Base-by-base conservation (phyloP, 2,888 invertebrate species). In the Molorchus minor region DNA sequence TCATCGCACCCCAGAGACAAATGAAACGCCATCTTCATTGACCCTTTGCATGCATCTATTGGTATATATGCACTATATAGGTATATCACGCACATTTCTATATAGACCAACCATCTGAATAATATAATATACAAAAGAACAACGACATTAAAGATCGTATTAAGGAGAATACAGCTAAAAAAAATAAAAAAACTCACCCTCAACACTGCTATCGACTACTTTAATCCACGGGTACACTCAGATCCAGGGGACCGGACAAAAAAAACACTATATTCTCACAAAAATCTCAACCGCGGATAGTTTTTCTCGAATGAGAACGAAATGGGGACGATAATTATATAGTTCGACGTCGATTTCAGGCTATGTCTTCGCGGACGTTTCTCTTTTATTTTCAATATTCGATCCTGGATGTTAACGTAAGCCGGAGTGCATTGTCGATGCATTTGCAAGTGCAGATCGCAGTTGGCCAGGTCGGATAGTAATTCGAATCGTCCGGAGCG, bases 391-490 rank as follows among this genome's bases (percentile, higher is more conserved):
- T 38, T 3, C 19, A n/a, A n/a, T n/a, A n/a, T 36, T 12, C 3
- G 5, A 8, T 40, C 16, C 8, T 19, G 19, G 44, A 49, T 33
- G 40, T 35, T 5, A 54, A 62, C 57, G 45, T 45, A 51, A n/a
- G n/a, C 56, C 33, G 52, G 36, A 55, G 54, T 64, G 59, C 64
- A 61, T 38, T 46, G 59, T 25, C 30, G 12, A 36, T 64, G 64
- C 64, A 64, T 64, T 40, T 61, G 64, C 47, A 60, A 65, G 62
- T 62, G 62, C 62, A 62, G 58, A 56, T 56, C 56, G 52, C 52
- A 36, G 41, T 35, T 25, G 38, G 25, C 44, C 45, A 41, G n/a
- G 49, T 54, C 52, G 58, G 59, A 56, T 54, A 52, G 58, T 43
- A 61, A 46, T 56, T 53, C 29, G 49, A 41, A 44, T 52, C 52